Percentiles rank a stretch among this genome's conserved stretches.
These are phyloP conservation scores for Pituophis catenifer DNA, from an alignment of 2,113 vertebrate genomes.

Conservation along the genomic window DNA sequence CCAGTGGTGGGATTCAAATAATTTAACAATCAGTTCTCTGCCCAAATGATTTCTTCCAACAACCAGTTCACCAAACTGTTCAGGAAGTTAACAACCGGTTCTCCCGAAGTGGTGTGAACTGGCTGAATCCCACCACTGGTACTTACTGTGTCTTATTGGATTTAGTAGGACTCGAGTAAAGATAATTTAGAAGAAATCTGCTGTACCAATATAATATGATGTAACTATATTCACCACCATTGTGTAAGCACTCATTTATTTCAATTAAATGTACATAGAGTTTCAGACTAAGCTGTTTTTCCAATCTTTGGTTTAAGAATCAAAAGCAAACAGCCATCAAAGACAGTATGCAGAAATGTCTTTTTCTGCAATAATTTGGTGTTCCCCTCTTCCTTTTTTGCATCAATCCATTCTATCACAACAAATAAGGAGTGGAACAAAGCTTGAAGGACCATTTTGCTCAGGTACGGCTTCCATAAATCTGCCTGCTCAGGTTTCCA, in stretches of 20 bases:
- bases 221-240: background rate
- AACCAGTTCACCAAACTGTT: too few species aligned
- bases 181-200: background rate
- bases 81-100: too few species aligned
- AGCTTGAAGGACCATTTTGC: background rate
- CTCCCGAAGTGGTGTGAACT: too few species aligned
- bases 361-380: background rate
- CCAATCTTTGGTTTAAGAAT: background rate
- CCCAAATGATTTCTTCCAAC: too few species aligned
- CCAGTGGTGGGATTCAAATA: too few species aligned
- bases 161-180: background rate
- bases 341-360: background rate
- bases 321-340: background rate
- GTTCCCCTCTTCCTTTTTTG: background rate
- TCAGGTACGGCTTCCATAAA: background rate
- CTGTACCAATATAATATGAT: background rate
- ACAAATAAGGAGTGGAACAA: background rate
- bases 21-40: too few species aligned
- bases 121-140: too few species aligned
- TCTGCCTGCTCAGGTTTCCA: background rate
- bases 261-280: background rate
- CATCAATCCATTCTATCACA: constrained; percentile 29
- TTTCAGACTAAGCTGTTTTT: background rate
- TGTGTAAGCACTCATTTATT: background rate
- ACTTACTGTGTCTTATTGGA: background rate